phyloP scores from a whole-genome alignment of 2,113 vertebrate genomes.

The Erythrocercus mccallii region DNA sequence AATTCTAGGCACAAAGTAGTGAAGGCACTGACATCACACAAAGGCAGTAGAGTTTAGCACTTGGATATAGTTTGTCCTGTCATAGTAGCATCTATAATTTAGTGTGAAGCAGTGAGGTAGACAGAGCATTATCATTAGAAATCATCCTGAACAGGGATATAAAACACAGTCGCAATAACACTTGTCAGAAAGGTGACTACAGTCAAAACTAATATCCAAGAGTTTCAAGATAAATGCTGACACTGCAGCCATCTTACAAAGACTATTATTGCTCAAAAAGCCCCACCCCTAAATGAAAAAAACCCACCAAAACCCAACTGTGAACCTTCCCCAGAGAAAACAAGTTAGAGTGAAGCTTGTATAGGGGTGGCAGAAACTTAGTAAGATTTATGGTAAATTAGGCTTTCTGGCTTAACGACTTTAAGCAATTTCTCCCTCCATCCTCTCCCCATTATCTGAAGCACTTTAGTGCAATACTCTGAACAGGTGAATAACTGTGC shows the following conservation, averaged over 20 bases:
- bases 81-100: slow-evolving; percentile 81
- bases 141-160: slow-evolving; percentile 83
- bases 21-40: slow-evolving; percentile 74
- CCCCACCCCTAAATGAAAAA: not conserved
- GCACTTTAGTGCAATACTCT: slow-evolving; percentile 34
- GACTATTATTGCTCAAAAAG: slow-evolving; percentile 71
- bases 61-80: slow-evolving; percentile 74
- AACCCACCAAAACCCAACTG: slow-evolving; percentile 30
- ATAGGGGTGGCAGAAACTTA: slow-evolving; percentile 62
- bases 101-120: slow-evolving; percentile 79
- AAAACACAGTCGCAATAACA: slow-evolving; percentile 82
- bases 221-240: slow-evolving; percentile 83
- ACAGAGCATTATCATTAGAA: slow-evolving; percentile 83
- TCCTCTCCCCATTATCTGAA: slow-evolving; percentile 23
- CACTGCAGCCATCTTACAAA: slow-evolving; percentile 75
- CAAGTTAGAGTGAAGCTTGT: slow-evolving; percentile 65
- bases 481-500: slow-evolving; percentile 62
- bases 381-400: slow-evolving; percentile 60
- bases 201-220: slow-evolving; percentile 85
- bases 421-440: slow-evolving; percentile 62
- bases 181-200: slow-evolving; percentile 84
- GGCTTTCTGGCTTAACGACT: slow-evolving; percentile 64
- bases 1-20: slow-evolving; percentile 68
- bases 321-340: slow-evolving; percentile 64
- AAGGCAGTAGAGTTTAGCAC: slow-evolving; percentile 65